These are phyloP conservation scores for Notocelia uddmanniana DNA, from an alignment of 2,888 invertebrate genomes.

Conservation along the genomic window DNA sequence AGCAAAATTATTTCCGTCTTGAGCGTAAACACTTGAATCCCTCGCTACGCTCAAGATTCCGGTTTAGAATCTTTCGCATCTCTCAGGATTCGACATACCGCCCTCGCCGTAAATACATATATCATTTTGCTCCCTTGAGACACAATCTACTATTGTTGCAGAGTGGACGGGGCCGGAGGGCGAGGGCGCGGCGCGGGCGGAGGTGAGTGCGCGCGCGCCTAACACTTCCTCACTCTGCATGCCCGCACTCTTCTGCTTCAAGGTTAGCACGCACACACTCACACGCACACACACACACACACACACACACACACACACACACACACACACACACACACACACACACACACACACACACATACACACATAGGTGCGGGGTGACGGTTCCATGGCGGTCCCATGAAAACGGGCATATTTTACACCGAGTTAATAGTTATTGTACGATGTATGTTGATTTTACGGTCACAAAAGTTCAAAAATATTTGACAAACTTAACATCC, in stretches of 20 bases:
- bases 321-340: slow-evolving; percentile 48
- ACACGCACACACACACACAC: slow-evolving; percentile 48
- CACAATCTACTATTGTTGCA: slow-evolving; percentile 37
- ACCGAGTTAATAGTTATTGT: no score
- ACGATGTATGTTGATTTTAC: no score
- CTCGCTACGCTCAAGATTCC: no score
- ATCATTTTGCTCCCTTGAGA: no score
- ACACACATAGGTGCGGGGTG: slow-evolving; percentile 20
- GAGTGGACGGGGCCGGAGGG: slow-evolving; percentile 48
- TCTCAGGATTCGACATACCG: no score
- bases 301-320: slow-evolving; percentile 37
- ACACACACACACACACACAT: slow-evolving; percentile 42
- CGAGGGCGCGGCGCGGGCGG: slow-evolving; percentile 54
- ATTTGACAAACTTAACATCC: no score
- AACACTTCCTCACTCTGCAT: slow-evolving; percentile 91
- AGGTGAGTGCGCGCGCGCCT: slow-evolving; percentile 85
- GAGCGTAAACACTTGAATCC: no score
- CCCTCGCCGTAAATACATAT: no score
- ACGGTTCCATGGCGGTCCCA: background rate
- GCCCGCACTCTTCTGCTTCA: slow-evolving; percentile 94
- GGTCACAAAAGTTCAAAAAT: no score
- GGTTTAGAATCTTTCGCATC: no score
- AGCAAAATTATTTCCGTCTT: no score
- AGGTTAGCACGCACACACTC: slow-evolving; percentile 84
- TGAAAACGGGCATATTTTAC: no score